These are phyloP conservation scores for Squalus acanthias DNA, from an alignment of 2,797 vertebrate genomes.

Conservation along the genomic window DNA sequence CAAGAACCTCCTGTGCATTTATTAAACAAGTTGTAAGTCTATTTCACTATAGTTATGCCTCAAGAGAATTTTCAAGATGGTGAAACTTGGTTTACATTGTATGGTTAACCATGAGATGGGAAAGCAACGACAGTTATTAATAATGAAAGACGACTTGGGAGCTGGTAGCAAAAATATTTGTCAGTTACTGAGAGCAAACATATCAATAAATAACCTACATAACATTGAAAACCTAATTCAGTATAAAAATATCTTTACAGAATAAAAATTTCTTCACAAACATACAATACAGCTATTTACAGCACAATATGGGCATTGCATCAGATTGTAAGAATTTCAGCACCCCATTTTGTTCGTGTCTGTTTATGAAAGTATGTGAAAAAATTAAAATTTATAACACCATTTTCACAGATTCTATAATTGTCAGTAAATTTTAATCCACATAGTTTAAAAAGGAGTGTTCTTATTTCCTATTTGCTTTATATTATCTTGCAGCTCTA, in stretches of 20 bases:
- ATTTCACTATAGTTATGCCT: not conserved
- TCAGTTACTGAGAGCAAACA: not conserved
- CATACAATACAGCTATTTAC: conserved; percentile 20
- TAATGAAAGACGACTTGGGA: not conserved
- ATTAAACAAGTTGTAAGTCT: not conserved
- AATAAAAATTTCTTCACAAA: not conserved
- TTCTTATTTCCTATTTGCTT: not conserved
- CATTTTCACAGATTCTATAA: conserved; percentile 1
- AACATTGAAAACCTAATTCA: conserved; percentile 33
- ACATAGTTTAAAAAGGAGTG: not conserved
- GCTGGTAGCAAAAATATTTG: conserved; percentile 21
- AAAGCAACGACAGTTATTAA: not conserved
- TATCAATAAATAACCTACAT: conserved; percentile 13
- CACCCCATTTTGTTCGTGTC: not conserved
- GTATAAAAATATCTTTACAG: conserved; percentile 34
- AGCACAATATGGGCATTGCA: conserved; percentile 9
- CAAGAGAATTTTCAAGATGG: not conserved
- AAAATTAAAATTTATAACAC: not conserved
- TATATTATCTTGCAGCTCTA: not conserved
- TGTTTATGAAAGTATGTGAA: not conserved
- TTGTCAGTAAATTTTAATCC: conserved; percentile 20
- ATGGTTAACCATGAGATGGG: not conserved
- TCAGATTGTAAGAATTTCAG: not conserved
- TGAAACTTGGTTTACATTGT: not conserved
- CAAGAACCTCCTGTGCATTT: not conserved